Conservation (phyloP, 1,140 invertebrate species). For the Nomia melanderi region DNA sequence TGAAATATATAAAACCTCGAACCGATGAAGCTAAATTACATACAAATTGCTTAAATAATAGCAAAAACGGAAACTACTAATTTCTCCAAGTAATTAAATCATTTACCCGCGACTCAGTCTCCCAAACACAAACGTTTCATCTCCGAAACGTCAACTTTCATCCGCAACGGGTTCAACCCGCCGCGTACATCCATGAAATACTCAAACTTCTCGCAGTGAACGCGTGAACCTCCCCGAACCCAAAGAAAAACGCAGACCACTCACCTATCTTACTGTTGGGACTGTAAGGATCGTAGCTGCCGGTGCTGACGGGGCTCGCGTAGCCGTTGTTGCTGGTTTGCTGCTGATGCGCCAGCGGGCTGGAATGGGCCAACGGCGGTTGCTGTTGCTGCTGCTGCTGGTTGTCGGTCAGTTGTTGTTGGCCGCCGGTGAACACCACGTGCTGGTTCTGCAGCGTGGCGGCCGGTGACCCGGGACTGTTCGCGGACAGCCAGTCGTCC, state of each 20-base stretch:
- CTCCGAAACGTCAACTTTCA: too few species aligned
- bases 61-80: too few species aligned
- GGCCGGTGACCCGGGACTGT: constrained; percentile 83
- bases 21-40: too few species aligned
- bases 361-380: constrained; percentile 73
- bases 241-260: constrained; percentile 68
- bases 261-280: constrained; percentile 92
- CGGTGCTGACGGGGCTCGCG: constrained; percentile 90
- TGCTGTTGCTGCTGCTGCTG: constrained; percentile 54
- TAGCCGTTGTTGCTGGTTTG: constrained; percentile 88
- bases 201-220: too few species aligned
- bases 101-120: too few species aligned
- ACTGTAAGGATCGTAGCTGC: constrained; percentile 92
- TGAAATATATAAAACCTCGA: too few species aligned
- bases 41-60: too few species aligned
- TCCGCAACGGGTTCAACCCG: too few species aligned
- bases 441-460: constrained; percentile 78
- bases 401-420: constrained; percentile 62
- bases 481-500: constrained; percentile 84
- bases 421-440: constrained; percentile 72
- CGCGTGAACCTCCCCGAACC: too few species aligned
- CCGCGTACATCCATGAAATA: too few species aligned
- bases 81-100: too few species aligned
- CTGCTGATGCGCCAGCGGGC: constrained; percentile 79
- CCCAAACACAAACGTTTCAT: too few species aligned